A percentile compares a stretch with the other conserved stretches of the same genome.
These are phyloP conservation scores for Lycocerus yunnanus DNA, from an alignment of 2,888 invertebrate genomes.

Conservation along the genomic window DNA sequence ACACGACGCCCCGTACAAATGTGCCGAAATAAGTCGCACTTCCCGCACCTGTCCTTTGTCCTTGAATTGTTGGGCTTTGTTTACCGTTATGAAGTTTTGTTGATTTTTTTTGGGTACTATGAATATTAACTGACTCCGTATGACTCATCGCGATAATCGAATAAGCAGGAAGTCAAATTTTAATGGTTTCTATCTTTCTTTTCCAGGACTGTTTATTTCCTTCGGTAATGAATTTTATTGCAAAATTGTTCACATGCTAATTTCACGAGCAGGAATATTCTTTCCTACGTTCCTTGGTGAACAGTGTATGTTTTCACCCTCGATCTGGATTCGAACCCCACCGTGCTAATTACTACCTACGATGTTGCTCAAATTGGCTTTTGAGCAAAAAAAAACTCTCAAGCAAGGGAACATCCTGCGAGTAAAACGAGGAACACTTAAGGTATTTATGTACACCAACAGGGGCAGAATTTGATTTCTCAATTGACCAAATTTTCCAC, in stretches of 20 bases:
- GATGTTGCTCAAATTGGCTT: too few relatives aligned
- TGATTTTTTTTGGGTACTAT: neutral
- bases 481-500: neutral
- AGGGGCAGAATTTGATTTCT: neutral
- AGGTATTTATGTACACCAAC: neutral
- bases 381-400: too few relatives aligned
- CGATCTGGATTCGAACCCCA: too few relatives aligned
- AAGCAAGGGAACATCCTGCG: neutral
- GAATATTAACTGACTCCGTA: neutral
- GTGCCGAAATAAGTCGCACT: neutral
- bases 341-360: too few relatives aligned
- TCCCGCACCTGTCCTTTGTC: slow-evolving; percentile 2
- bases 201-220: neutral
- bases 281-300: too few relatives aligned
- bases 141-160: neutral
- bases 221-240: neutral
- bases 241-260: too few relatives aligned
- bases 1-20: neutral
- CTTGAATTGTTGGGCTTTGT: slow-evolving; percentile 1
- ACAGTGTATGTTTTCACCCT: too few relatives aligned
- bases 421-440: neutral
- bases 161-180: neutral
- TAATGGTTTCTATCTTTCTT: neutral
- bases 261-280: too few relatives aligned
- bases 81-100: neutral